Percentiles rank a stretch among this genome's conserved stretches.
Evolutionary conservation across 1,140 invertebrate genomes (phyloP).

Genomic region (Neocloeon triangulifer): DNA sequence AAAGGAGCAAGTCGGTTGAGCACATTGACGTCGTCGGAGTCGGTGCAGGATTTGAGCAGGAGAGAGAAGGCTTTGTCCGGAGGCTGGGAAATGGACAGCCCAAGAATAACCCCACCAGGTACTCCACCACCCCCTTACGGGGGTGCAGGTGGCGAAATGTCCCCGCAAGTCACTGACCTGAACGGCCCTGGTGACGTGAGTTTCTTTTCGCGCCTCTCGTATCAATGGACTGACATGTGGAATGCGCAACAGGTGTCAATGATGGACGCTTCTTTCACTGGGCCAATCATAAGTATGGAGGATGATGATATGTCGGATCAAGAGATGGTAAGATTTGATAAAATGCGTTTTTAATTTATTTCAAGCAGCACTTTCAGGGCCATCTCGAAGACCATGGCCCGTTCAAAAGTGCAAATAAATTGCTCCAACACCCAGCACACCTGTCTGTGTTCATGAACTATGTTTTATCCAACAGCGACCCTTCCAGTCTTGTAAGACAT

Average conservation of each 20-base stretch:
- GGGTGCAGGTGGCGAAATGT: slow-evolving; percentile 7
- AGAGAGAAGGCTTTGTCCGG: slow-evolving; percentile 13
- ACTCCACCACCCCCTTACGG: slow-evolving; percentile 68
- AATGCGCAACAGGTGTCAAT: not conserved
- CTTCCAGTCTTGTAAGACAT: slow-evolving; percentile 43
- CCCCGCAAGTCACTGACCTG: not conserved
- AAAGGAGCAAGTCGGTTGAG: too few relatives aligned
- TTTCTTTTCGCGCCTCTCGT: too few relatives aligned
- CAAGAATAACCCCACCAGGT: slow-evolving; percentile 45
- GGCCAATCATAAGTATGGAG: slow-evolving; percentile 78
- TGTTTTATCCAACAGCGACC: slow-evolving; percentile 64
- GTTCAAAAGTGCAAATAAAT: slow-evolving; percentile 44
- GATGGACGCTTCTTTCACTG: not conserved
- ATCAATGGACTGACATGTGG: not conserved
- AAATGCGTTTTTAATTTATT: too few relatives aligned
- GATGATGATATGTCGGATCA: slow-evolving; percentile 78
- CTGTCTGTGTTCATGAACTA: slow-evolving; percentile 77
- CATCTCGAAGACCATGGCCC: slow-evolving; percentile 55
- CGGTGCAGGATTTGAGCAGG: slow-evolving; percentile 28
- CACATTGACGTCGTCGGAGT: too few relatives aligned
- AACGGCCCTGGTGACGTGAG: not conserved
- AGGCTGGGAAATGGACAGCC: slow-evolving; percentile 21
- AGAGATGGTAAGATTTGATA: slow-evolving; percentile 44
- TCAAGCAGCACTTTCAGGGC: slow-evolving; percentile 18
- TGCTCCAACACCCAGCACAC: slow-evolving; percentile 55